Evolutionary conservation across 2,888 invertebrate genomes (phyloP).

Genomic region (Folsomia candida): DNA sequence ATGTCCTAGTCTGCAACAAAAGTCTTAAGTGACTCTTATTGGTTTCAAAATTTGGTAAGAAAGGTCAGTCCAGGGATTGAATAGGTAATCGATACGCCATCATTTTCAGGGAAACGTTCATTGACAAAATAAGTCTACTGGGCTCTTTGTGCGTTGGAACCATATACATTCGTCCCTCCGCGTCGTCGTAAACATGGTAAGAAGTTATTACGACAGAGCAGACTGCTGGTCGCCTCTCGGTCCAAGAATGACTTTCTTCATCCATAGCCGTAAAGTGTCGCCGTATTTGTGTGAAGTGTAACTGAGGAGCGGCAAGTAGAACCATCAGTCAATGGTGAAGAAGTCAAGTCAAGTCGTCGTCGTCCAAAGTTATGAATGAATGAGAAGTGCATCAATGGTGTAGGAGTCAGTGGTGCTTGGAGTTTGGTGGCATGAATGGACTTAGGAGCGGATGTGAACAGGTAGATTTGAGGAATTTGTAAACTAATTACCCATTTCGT

Average conservation of each 20-base stretch:
- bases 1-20: too few species aligned
- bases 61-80: not conserved
- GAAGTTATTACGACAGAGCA: too few species aligned
- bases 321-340: too few species aligned
- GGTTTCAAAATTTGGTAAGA: too few species aligned
- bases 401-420: not conserved
- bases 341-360: not conserved
- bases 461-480: constrained; percentile 1
- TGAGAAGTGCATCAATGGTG: not conserved
- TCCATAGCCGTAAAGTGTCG: not conserved
- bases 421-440: constrained; percentile 11
- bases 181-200: not conserved
- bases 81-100: not conserved
- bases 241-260: not conserved
- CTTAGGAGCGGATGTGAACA: constrained; percentile 11
- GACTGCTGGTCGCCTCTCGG: not conserved
- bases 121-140: not conserved
- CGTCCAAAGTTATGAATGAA: not conserved
- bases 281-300: not conserved
- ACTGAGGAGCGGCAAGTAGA: not conserved
- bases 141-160: not conserved
- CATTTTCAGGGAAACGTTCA: not conserved
- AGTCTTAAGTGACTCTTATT: too few species aligned
- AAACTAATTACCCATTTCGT: constrained; percentile 6
- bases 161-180: not conserved